Evolutionary conservation across 2,888 invertebrate species (phyloP).

Genomic region (Ophion slaviceki): DNA sequence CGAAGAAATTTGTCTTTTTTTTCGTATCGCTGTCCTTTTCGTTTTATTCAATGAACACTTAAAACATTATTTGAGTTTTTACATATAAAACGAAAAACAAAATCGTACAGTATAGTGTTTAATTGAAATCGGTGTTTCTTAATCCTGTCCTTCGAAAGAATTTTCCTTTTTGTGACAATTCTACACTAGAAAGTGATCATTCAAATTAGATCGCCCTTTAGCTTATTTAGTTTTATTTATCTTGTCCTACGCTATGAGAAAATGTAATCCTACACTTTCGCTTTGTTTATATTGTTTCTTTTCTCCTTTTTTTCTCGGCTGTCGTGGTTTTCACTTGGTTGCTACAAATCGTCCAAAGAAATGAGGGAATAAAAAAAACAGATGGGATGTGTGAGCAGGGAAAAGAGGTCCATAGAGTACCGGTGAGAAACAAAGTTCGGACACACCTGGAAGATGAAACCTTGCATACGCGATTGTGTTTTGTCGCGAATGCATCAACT

Average conservation of each 20-base stretch:
- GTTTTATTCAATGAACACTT: conserved; percentile 79
- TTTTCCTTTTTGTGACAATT: conserved; percentile 29
- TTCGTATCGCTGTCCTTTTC: conserved; percentile 67
- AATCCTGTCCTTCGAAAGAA: conserved; percentile 24
- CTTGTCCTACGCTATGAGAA: conserved; percentile 68
- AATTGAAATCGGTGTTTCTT: conserved; percentile 42
- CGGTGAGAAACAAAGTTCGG: background rate
- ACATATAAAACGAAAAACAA: conserved; percentile 77
- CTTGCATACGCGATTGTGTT: conserved; percentile 1
- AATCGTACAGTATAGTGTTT: conserved; percentile 74
- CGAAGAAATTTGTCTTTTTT: conserved; percentile 45
- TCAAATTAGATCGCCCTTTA: conserved; percentile 30
- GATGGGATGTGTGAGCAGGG: background rate
- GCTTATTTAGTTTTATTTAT: conserved; percentile 40
- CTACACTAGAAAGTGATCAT: conserved; percentile 26
- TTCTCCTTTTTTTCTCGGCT: conserved; percentile 28
- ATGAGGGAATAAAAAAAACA: background rate
- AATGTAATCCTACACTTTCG: conserved; percentile 69
- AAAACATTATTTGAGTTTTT: conserved; percentile 77
- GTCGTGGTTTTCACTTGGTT: background rate
- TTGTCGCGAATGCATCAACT: background rate
- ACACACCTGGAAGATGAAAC: background rate
- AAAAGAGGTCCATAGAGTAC: background rate
- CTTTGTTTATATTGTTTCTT: conserved; percentile 62
- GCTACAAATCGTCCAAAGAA: background rate